A percentile compares a stretch with the other conserved stretches of the same genome.
These are phyloP conservation scores for Meandrina meandrites DNA, from an alignment of 92 coral and sea anemone species.

Conservation along the genomic window DNA sequence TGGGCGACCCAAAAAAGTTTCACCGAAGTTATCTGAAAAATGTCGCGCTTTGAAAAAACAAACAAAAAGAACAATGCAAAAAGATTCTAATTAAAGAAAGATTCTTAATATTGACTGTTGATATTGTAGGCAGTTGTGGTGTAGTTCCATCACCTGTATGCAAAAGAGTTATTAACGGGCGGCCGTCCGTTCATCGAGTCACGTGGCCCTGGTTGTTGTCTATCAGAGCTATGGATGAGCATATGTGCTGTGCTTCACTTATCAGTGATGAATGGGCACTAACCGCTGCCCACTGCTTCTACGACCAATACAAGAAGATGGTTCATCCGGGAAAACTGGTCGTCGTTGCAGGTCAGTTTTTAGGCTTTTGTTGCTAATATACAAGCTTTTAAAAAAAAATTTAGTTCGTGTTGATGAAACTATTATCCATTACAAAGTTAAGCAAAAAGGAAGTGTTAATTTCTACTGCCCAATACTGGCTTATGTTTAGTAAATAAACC, in stretches of 20 bases:
- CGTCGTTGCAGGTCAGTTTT: background rate
- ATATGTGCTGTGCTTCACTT: background rate
- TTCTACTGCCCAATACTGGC: too few relatives aligned
- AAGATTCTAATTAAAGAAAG: too few relatives aligned
- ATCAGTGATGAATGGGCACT: background rate
- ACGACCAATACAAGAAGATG: background rate
- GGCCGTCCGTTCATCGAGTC: background rate
- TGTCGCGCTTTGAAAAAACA: too few relatives aligned
- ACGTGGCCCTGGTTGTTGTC: conserved; percentile 10
- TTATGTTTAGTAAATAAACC: too few relatives aligned
- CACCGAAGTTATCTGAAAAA: too few relatives aligned
- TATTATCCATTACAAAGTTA: too few relatives aligned
- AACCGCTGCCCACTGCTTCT: conserved; percentile 3
- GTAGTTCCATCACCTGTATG: background rate
- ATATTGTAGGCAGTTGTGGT: background rate
- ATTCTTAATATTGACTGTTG: background rate
- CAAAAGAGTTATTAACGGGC: background rate
- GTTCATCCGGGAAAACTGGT: background rate
- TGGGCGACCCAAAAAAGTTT: too few relatives aligned
- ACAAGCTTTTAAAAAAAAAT: too few relatives aligned
- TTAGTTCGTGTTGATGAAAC: too few relatives aligned
- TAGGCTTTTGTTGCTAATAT: too few relatives aligned
- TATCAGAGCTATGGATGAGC: background rate
- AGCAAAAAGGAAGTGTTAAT: too few relatives aligned
- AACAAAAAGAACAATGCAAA: too few relatives aligned